Conservation (phyloP, 2,797 vertebrate species). For the Dromococcyx pavoninus region DNA sequence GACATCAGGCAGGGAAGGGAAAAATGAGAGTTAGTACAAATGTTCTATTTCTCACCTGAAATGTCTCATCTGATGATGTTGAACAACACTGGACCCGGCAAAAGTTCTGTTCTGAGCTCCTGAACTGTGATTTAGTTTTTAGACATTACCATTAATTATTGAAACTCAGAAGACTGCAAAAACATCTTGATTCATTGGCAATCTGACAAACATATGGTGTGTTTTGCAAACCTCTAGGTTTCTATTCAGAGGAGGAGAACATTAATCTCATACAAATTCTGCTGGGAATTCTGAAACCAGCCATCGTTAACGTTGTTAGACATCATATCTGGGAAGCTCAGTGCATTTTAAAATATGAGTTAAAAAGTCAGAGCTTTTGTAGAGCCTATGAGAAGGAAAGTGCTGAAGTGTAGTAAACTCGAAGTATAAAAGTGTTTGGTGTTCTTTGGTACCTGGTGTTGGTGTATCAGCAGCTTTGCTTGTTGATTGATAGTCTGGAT, state of each 20-base stretch:
- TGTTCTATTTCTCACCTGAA: slow-evolving; percentile 61
- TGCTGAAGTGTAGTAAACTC: background rate
- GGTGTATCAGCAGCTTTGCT: slow-evolving; percentile 15
- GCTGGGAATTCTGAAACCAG: slow-evolving; percentile 74
- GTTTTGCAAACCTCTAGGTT: slow-evolving; percentile 79
- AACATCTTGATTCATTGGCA: slow-evolving; percentile 84
- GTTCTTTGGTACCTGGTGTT: background rate
- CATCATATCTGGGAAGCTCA: slow-evolving; percentile 52
- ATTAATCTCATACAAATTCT: slow-evolving; percentile 78
- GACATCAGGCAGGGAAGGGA: background rate
- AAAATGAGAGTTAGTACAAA: background rate
- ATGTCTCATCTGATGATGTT: slow-evolving; percentile 53
- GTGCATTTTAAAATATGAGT: slow-evolving; percentile 59
- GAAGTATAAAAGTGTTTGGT: background rate
- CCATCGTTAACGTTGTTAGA: slow-evolving; percentile 71
- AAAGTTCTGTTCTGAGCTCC: slow-evolving; percentile 68
- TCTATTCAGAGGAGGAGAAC: slow-evolving; percentile 77
- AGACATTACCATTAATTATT: slow-evolving; percentile 84
- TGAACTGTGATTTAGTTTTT: slow-evolving; percentile 80
- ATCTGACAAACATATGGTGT: slow-evolving; percentile 84
- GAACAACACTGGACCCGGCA: slow-evolving; percentile 48
- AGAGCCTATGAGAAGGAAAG: slow-evolving; percentile 31
- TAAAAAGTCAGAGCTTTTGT: slow-evolving; percentile 58
- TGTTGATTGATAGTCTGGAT: slow-evolving; percentile 23
- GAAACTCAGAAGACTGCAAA: slow-evolving; percentile 79